Conservation (phyloP, 2,113 vertebrate species). For the Zosterops lateralis region DNA sequence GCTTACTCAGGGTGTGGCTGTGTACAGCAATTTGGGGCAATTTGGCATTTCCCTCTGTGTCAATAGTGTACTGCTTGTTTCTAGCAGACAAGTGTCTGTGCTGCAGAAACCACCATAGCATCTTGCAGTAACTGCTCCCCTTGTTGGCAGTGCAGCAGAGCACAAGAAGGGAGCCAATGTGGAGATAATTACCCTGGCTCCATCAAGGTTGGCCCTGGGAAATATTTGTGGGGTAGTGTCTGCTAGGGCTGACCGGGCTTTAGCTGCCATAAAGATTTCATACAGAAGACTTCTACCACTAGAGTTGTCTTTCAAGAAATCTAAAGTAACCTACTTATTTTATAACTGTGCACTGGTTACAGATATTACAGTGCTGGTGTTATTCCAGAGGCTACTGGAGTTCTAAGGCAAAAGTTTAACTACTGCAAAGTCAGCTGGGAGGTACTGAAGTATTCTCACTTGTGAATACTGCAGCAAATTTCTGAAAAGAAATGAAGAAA, state of each 20-base stretch:
- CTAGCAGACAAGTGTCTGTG: conserved; percentile 15
- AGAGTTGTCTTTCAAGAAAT: conserved; percentile 21
- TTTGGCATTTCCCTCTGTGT: conserved; percentile 5
- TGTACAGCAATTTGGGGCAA: background rate
- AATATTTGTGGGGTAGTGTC: conserved; percentile 6
- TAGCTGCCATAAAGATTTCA: conserved; percentile 21
- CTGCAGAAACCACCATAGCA: conserved; percentile 20
- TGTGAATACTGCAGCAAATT: background rate
- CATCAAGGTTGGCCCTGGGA: background rate
- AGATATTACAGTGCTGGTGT: background rate
- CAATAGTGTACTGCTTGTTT: conserved; percentile 44
- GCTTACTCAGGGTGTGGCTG: conserved; percentile 35
- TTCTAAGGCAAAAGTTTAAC: background rate
- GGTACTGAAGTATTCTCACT: background rate
- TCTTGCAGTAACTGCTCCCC: conserved; percentile 27
- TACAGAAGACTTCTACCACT: background rate
- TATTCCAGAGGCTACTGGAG: background rate
- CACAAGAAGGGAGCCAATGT: background rate
- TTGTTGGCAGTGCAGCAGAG: conserved; percentile 23
- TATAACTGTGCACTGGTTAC: background rate
- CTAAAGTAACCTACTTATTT: conserved; percentile 9
- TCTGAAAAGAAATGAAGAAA: background rate
- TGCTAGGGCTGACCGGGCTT: background rate
- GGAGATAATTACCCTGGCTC: conserved; percentile 46
- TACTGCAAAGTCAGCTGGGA: background rate